A percentile compares a stretch with the other conserved stretches of the same genome.
These are phyloP conservation scores for Arremon brunneinucha DNA, from an alignment of 2,797 vertebrate species.

Conservation along the genomic window DNA sequence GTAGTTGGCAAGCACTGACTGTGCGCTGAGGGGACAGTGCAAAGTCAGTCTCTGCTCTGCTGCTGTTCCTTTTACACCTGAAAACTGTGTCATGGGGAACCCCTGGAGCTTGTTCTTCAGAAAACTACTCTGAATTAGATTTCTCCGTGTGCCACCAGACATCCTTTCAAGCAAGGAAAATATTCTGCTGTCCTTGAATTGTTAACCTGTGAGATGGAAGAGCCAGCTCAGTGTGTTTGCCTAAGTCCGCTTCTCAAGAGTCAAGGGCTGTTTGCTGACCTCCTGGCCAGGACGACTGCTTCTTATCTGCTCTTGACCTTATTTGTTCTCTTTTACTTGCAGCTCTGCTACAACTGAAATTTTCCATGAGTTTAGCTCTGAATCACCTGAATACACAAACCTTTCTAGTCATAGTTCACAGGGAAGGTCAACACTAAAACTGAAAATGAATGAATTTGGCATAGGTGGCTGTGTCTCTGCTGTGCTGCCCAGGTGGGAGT, in stretches of 20 bases:
- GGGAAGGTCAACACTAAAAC: not conserved
- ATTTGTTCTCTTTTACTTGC: not conserved
- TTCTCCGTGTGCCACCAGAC: not conserved
- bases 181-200: not conserved
- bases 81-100: not conserved
- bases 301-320: not conserved
- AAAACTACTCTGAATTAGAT: not conserved
- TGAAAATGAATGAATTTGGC: not conserved
- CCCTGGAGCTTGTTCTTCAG: not conserved
- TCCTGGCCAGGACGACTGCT: not conserved
- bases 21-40: not conserved
- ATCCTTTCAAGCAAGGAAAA: not conserved
- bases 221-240: not conserved
- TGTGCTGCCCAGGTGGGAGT: not conserved
- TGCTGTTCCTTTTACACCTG: not conserved
- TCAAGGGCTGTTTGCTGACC: not conserved
- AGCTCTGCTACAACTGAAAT: not conserved
- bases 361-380: not conserved
- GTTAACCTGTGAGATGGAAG: not conserved
- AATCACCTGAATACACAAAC: not conserved
- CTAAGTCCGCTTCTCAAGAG: not conserved
- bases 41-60: not conserved
- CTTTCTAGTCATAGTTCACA: not conserved
- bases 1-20: not conserved
- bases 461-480: not conserved